phyloP scores from a whole-genome alignment of 2,888 invertebrate genomes.

The Catocala nupta region DNA sequence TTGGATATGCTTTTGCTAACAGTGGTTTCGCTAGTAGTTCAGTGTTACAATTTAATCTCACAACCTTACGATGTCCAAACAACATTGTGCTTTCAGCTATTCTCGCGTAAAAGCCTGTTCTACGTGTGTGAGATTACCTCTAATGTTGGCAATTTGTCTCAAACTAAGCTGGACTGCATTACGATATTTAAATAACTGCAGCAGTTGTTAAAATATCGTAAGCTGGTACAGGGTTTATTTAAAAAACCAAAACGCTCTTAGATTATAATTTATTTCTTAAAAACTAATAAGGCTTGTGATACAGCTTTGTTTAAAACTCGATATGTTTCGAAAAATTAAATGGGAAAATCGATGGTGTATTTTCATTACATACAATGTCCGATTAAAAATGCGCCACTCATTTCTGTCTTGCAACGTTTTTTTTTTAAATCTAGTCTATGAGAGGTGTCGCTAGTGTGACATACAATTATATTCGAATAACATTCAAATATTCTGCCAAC shows the following conservation, averaged over 20 bases:
- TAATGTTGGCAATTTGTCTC: neutral
- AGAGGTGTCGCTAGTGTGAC: too few species aligned
- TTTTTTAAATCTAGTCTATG: too few species aligned
- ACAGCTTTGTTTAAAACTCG: too few species aligned
- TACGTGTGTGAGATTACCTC: neutral
- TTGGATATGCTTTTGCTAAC: neutral
- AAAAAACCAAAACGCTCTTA: neutral
- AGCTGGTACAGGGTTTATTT: neutral
- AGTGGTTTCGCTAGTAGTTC: neutral
- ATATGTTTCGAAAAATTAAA: too few species aligned
- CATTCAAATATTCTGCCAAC: too few species aligned
- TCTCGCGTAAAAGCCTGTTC: neutral
- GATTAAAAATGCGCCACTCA: too few species aligned
- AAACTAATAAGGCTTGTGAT: too few species aligned
- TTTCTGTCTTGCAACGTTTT: too few species aligned
- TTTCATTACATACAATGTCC: too few species aligned
- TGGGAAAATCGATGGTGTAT: too few species aligned
- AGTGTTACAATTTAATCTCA: conserved; percentile 1
- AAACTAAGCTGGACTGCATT: neutral
- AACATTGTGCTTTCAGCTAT: conserved; percentile 1
- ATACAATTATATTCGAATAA: too few species aligned
- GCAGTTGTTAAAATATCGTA: neutral
- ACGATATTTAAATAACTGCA: neutral
- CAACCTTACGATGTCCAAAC: conserved; percentile 3
- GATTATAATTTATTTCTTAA: neutral